Evolutionary conservation across 2,797 vertebrate genomes (phyloP).

Genomic region (Lates japonicus): DNA sequence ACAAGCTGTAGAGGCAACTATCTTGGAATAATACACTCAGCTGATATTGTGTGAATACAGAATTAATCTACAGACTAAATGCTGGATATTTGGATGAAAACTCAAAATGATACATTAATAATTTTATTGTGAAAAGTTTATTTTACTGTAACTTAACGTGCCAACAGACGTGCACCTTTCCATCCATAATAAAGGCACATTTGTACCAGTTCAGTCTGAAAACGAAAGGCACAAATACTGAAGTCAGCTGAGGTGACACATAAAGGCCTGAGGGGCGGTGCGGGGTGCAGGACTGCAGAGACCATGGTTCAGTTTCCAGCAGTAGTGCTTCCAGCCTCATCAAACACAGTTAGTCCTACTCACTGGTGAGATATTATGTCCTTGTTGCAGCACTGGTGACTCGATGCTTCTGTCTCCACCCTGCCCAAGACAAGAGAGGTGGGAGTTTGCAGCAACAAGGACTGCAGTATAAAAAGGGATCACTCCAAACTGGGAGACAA

Average conservation of each 20-base stretch:
- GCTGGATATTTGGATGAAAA: neutral
- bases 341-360: conserved; percentile 26
- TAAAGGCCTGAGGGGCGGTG: neutral
- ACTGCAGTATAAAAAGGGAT: conserved; percentile 22
- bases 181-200: neutral
- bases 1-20: neutral
- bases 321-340: conserved; percentile 25
- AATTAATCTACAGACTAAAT: neutral
- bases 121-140: neutral
- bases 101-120: neutral
- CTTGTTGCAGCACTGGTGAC: conserved; percentile 21
- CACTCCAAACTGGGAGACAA: neutral
- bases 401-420: conserved; percentile 1
- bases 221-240: neutral
- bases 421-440: conserved; percentile 12
- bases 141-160: neutral
- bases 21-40: neutral
- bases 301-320: neutral
- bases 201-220: neutral
- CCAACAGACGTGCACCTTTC: neutral
- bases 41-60: neutral
- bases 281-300: conserved; percentile 1
- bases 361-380: conserved; percentile 19
- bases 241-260: neutral
- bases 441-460: conserved; percentile 5